Conservation (phyloP, 2,888 invertebrate genomes). For the Lottia scabra region DNA sequence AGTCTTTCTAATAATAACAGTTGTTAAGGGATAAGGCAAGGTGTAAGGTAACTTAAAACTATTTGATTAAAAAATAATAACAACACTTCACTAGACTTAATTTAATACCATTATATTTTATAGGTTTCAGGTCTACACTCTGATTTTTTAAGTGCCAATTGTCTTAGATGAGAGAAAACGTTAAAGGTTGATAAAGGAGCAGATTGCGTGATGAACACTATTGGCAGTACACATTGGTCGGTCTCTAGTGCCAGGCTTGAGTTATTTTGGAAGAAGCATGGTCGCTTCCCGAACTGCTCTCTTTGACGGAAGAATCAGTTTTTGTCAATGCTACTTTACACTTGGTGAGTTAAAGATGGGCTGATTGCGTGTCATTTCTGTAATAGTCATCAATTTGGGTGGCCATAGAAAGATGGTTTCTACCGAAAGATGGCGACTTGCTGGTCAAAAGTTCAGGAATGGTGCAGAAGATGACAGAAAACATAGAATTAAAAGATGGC, state of each 20-base stretch:
- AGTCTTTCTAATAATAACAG: too few relatives aligned
- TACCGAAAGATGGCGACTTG: not conserved
- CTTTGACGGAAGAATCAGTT: conserved; percentile 12
- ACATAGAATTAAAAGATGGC: not conserved
- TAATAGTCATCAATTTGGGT: not conserved
- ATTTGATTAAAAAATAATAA: too few relatives aligned
- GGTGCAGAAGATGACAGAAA: conserved; percentile 3
- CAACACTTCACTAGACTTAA: too few relatives aligned
- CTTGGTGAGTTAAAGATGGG: conserved; percentile 26
- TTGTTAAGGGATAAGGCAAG: too few relatives aligned
- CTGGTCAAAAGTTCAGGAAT: conserved; percentile 4
- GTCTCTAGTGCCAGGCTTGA: conserved; percentile 1
- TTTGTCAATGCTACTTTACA: conserved; percentile 28
- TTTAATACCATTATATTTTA: not conserved
- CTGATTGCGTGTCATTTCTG: conserved; percentile 22
- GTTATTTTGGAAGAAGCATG: not conserved
- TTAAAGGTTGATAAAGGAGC: not conserved
- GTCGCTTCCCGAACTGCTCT: not conserved
- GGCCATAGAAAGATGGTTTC: not conserved
- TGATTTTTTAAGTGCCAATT: not conserved
- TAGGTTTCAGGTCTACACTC: not conserved
- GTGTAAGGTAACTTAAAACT: too few relatives aligned
- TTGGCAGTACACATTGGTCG: not conserved
- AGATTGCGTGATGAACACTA: not conserved
- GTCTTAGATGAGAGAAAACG: not conserved